These are phyloP conservation scores for Ailuropoda melanoleuca DNA, from an alignment of 2,113 vertebrate genomes.

Conservation along the genomic window DNA sequence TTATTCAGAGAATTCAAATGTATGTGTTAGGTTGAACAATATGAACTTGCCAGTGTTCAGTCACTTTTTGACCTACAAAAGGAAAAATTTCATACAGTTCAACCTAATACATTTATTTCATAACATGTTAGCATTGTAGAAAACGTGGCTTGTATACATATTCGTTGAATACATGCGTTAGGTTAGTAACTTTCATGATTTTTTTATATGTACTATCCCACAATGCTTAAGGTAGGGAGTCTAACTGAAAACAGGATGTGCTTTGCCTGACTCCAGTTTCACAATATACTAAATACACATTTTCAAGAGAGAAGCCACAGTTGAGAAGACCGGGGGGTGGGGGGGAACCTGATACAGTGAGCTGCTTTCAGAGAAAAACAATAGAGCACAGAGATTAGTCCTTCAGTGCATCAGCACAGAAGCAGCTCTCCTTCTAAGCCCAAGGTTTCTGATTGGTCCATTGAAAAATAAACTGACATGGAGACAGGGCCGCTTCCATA, in stretches of 20 bases:
- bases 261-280: slow-evolving; percentile 24
- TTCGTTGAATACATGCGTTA: slow-evolving; percentile 12
- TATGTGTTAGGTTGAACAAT: background rate
- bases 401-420: background rate
- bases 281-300: slow-evolving; percentile 42
- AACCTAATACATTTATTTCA: slow-evolving; percentile 3
- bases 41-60: background rate
- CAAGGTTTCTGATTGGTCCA: background rate
- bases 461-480: slow-evolving; percentile 39
- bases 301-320: slow-evolving; percentile 55
- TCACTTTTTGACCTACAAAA: slow-evolving; percentile 37
- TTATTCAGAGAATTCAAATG: slow-evolving; percentile 38
- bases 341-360: background rate
- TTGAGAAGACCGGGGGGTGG: background rate
- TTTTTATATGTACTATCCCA: slow-evolving; percentile 8
- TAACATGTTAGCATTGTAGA: slow-evolving; percentile 9
- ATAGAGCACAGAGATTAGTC: background rate
- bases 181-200: slow-evolving; percentile 37
- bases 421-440: background rate
- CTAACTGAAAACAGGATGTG: slow-evolving; percentile 45
- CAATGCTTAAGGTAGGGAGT: slow-evolving; percentile 38
- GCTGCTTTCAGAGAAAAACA: slow-evolving; percentile 56
- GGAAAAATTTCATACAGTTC: slow-evolving; percentile 24
- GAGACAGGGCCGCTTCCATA: background rate
- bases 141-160: slow-evolving; percentile 10